A percentile compares a stretch with the other conserved stretches of the same genome.
These are phyloP conservation scores for Ciconia boyciana DNA, from an alignment of 2,113 vertebrate species.

Conservation along the genomic window DNA sequence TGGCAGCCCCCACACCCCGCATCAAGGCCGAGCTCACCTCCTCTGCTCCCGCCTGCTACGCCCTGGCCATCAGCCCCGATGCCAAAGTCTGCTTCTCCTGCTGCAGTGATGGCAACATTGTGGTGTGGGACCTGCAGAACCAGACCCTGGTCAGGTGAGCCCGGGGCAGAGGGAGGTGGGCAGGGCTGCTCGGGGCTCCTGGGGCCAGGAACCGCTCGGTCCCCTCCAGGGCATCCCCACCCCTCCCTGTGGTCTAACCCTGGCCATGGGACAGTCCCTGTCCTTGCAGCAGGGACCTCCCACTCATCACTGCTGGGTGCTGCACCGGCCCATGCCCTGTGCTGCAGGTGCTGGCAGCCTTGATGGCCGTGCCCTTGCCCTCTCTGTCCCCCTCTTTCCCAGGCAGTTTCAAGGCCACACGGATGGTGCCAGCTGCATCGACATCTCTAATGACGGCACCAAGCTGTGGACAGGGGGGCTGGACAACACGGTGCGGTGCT, in stretches of 20 bases:
- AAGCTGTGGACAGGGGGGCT: slow-evolving; percentile 76
- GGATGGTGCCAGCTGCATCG: slow-evolving; percentile 77
- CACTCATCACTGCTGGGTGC: not conserved
- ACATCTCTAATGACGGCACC: slow-evolving; percentile 72
- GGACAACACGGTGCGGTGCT: slow-evolving; percentile 79
- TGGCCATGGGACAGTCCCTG: not conserved
- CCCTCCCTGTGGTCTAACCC: accelerated
- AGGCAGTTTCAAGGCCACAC: slow-evolving; percentile 20
- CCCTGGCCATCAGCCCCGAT: slow-evolving; percentile 86
- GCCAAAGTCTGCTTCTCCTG: slow-evolving; percentile 90
- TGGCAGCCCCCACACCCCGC: slow-evolving; percentile 81
- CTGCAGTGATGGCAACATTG: slow-evolving; percentile 87
- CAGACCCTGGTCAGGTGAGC: slow-evolving; percentile 79
- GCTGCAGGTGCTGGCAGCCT: not conserved
- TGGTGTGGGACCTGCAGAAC: slow-evolving; percentile 87
- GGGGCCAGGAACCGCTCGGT: accelerated
- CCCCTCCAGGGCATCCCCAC: not conserved
- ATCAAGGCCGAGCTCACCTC: slow-evolving; percentile 87
- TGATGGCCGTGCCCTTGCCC: not conserved
- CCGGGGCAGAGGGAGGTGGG: not conserved
- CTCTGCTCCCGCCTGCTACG: slow-evolving; percentile 84
- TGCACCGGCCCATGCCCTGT: too few relatives aligned
- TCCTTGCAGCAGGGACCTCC: not conserved
- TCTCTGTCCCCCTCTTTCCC: not conserved
- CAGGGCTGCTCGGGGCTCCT: not conserved